Evolutionary conservation across 92 coral and sea anemone genomes (phyloP), one percentile per base, ranked within the genome.

Genomic region (Phymanthus crucifer): DNA sequence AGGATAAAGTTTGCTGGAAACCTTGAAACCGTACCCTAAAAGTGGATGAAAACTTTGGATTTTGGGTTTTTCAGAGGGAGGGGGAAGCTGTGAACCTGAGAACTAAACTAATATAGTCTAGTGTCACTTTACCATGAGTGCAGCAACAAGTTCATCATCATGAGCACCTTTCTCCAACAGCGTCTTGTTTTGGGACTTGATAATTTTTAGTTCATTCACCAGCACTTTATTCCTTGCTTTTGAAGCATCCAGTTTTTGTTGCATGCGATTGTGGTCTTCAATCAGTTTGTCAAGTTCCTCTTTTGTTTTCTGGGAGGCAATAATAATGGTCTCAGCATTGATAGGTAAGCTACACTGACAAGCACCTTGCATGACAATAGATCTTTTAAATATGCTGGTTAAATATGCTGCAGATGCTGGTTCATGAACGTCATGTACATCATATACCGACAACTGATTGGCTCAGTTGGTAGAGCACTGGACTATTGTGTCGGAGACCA

Each of bases 111-210:
- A 9, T 26, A 66, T 37, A 38, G 29, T 18, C 27, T 24, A 27
- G 34, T 61, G 6, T 61, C 32, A 4, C 64, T 68, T 81, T 80
- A 95, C 99, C 99, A 90, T 95, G 6, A 95, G 94, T 43, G 98
- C 99, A 1, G 92, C 92, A 77, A 95, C 89, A 23, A 95, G 93
- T 77, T 95, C 98, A 40, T 95, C 96, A 47, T 95, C 99, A 65
- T 95, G 99, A n/a, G 92, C 81, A 66, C 99, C 99, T 79, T 95
- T 95, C 78, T 95, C 99, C 72, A 93, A 69, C 54, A 95, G 90
- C 37, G 94, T 95, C 70, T 95, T 94, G 8, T 86, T 73, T 87
- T 93, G 97, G 33, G 87, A 87, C 86, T 95, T 95, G 36, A 91
- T 69, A 32, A 91, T 92, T 48, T 95, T 95, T 73, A 95, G 80